These are phyloP conservation scores for Heterotilapia buettikoferi DNA, from an alignment of 2,113 vertebrate genomes.

Conservation along the genomic window DNA sequence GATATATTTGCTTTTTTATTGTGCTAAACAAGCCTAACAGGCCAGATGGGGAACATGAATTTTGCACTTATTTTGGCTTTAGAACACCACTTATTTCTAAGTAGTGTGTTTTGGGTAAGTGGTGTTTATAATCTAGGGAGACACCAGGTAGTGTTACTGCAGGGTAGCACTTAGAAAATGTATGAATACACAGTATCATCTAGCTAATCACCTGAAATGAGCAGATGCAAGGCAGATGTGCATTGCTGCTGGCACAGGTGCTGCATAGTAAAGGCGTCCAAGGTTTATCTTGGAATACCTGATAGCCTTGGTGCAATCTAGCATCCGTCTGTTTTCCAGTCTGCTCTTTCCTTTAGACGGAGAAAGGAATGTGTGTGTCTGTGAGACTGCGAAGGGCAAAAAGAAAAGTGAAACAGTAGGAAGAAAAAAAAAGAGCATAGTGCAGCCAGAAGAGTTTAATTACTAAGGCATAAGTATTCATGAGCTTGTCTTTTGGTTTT, in stretches of 20 bases:
- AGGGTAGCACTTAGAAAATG: conserved; percentile 34
- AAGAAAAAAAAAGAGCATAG: neutral
- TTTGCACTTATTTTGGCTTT: neutral
- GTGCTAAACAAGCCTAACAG: neutral
- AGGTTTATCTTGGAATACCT: conserved; percentile 27
- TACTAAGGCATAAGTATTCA: conserved; percentile 56
- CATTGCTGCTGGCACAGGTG: conserved; percentile 51
- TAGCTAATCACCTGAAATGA: conserved; percentile 60
- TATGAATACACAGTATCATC: conserved; percentile 24
- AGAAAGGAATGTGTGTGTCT: neutral
- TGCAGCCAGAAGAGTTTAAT: conserved; percentile 48
- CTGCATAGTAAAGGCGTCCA: conserved; percentile 28
- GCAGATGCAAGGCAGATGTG: conserved; percentile 65
- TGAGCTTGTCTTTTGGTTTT: neutral
- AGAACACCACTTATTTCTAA: neutral
- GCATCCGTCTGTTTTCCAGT: conserved; percentile 13
- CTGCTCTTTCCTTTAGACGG: neutral
- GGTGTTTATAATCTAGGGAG: neutral
- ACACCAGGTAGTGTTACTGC: conserved; percentile 8
- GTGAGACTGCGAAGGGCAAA: neutral
- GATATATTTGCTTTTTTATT: neutral
- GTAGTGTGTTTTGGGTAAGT: conserved; percentile 11
- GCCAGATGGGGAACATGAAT: conserved; percentile 5
- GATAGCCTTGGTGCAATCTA: neutral
- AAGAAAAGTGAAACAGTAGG: neutral